Percentiles rank a stretch among this genome's conserved stretches.
Conservation (phyloP, 2,113 vertebrate genomes). For the Redunca redunca region DNA sequence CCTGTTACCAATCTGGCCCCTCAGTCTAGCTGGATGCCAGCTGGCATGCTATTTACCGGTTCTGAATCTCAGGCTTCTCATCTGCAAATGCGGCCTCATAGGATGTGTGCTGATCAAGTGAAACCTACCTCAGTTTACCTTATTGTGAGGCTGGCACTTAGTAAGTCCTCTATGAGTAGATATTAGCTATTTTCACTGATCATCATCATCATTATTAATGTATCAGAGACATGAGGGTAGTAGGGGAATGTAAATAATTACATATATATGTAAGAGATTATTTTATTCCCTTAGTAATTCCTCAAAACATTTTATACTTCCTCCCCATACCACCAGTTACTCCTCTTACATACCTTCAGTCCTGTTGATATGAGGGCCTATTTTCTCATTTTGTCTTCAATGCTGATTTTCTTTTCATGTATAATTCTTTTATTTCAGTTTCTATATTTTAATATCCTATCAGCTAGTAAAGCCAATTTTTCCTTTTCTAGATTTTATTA, state of each 20-base stretch:
- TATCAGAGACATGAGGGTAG: not conserved
- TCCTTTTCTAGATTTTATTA: constrained; percentile 7
- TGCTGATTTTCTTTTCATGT: not conserved
- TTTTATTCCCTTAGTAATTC: constrained; percentile 32
- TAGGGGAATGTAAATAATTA: not conserved
- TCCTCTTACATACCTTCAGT: not conserved
- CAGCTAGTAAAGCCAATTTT: not conserved
- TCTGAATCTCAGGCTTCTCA: not conserved
- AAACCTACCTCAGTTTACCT: not conserved
- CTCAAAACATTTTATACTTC: not conserved
- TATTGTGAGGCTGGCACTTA: not conserved
- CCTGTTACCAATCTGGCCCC: not conserved
- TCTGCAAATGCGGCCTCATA: not conserved
- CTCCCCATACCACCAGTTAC: not conserved
- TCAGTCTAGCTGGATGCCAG: not conserved
- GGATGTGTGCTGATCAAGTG: not conserved
- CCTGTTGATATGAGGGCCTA: not conserved
- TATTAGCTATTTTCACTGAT: not conserved
- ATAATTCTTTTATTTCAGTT: constrained; percentile 16
- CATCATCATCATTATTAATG: not conserved
- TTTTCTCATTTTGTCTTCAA: not conserved
- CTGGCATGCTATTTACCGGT: not conserved
- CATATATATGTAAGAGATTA: not conserved
- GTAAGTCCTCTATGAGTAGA: not conserved
- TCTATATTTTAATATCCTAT: not conserved